Evolutionary conservation across 2,797 vertebrate species (phyloP), one percentile per base, ranked within the genome.

Genomic region (Hemitrygon akajei): DNA sequence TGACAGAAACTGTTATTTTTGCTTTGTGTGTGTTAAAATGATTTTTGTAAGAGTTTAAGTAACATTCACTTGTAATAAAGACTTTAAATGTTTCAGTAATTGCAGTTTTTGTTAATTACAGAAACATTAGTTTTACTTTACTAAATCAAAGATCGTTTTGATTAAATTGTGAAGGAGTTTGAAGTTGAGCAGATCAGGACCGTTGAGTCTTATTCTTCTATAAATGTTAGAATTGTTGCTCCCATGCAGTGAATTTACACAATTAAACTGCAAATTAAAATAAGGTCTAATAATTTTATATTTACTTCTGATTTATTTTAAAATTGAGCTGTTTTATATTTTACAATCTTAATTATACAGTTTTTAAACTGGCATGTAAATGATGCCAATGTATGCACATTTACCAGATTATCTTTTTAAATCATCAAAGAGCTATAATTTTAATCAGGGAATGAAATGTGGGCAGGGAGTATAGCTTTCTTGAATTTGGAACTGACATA

Each of bases 361-460:
- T 87, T n/a, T 89, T 34, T 37, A 37, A 66, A 89, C 86, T 69
- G n/a, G n/a, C n/a, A 37, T 89, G 86, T 22, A 89, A 34, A 37
- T 89, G n/a, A 69, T 69, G 60, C 60, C 60, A 89, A 89, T 80
- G 34, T 20, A 14, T 37, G n/a, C 27, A 86, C 27, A 89, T 89
- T 89, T 89, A 89, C 34, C 22, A 69, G n/a, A 66, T 34, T 66
- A n/a, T 87, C 71, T 75, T 34, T 89, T 89, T 69, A 69, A 69
- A 37, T 66, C n/a, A 69, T 69, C 18, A 37, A 37, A 69, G 86
- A 89, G 37, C 63, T 37, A 34, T 69, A 37, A 37, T 89, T 89
- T 89, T 37, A 89, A 89, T 89, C n/a, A 89, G 7, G 2, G 60
- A 89, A 69, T 18, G 60, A 89, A 89, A 37, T 37, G 22, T 89